Evolutionary conservation across 35 echinoderm and acorn worm genomes (phyloP).

Genomic region (Anneissia japonica): DNA sequence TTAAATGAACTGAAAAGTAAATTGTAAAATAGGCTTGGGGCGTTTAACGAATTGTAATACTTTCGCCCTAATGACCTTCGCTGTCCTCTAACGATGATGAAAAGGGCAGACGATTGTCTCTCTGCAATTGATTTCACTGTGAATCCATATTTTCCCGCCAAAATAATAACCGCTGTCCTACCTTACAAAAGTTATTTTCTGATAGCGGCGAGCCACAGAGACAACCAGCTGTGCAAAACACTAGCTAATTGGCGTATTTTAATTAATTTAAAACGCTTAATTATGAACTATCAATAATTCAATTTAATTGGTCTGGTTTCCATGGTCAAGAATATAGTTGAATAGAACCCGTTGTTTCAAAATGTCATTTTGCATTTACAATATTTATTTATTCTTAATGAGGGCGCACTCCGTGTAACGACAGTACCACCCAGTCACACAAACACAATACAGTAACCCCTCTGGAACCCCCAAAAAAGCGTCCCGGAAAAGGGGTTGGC

Average conservation of each 20-base stretch:
- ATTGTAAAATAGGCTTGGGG: not conserved
- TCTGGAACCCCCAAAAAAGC: no score
- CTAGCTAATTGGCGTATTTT: not conserved
- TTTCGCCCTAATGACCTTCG: not conserved
- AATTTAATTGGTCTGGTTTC: no score
- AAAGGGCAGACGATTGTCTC: not conserved
- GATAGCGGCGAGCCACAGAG: not conserved
- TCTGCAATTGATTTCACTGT: not conserved
- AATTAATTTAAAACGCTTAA: not conserved
- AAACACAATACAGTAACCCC: no score
- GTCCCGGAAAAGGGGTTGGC: no score
- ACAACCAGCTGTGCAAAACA: not conserved
- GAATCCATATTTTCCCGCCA: not conserved
- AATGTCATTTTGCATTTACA: no score
- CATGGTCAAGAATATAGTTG: no score
- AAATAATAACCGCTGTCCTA: not conserved
- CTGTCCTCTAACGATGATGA: not conserved
- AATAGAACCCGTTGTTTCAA: no score
- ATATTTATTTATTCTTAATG: no score
- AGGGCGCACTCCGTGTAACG: no score
- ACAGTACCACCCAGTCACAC: no score
- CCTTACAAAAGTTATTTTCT: not conserved
- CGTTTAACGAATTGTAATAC: not conserved
- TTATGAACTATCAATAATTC: no score
- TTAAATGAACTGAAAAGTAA: slow-evolving; percentile 2